Evolutionary conservation across 1,140 invertebrate genomes (phyloP).

Genomic region (Rhynchophorus ferrugineus): DNA sequence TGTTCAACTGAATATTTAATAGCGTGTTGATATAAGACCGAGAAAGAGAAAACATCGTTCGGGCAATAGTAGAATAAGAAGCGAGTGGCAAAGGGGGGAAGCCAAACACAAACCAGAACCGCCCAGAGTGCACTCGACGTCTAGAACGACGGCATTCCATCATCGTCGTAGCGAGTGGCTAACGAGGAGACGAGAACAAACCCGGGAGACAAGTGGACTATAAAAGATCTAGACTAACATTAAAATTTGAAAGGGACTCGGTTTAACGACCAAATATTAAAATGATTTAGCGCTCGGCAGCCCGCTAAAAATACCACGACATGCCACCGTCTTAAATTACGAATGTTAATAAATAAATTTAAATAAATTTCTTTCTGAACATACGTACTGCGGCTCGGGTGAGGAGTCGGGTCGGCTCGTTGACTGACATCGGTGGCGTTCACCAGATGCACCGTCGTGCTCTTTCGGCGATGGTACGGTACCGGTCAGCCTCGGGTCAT

Average conservation of each 20-base stretch:
- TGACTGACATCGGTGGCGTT: background rate
- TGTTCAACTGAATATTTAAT: too few species aligned
- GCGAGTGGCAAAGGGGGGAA: too few species aligned
- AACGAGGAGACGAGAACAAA: background rate
- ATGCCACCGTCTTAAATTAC: constrained; percentile 10
- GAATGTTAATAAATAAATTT: constrained; percentile 17
- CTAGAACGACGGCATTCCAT: background rate
- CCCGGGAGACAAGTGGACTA: background rate
- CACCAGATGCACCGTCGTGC: too few species aligned
- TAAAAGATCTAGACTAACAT: background rate
- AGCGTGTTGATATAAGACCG: too few species aligned
- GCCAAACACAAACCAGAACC: too few species aligned
- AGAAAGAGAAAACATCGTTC: too few species aligned
- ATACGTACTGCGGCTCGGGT: constrained; percentile 6
- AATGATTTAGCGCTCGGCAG: constrained; percentile 11
- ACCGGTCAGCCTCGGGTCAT: too few species aligned
- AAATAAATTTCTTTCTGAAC: constrained; percentile 13
- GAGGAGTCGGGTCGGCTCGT: background rate
- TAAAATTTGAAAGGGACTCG: background rate
- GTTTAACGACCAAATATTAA: constrained; percentile 4
- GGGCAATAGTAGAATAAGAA: too few species aligned
- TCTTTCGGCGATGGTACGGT: too few species aligned
- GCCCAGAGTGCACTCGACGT: too few species aligned
- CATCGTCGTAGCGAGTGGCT: background rate
- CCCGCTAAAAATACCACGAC: background rate